A percentile compares a stretch with the other conserved stretches of the same genome.
These are phyloP conservation scores for Tetragnatha versicolor DNA, from an alignment of 1,140 invertebrate species.

Conservation along the genomic window DNA sequence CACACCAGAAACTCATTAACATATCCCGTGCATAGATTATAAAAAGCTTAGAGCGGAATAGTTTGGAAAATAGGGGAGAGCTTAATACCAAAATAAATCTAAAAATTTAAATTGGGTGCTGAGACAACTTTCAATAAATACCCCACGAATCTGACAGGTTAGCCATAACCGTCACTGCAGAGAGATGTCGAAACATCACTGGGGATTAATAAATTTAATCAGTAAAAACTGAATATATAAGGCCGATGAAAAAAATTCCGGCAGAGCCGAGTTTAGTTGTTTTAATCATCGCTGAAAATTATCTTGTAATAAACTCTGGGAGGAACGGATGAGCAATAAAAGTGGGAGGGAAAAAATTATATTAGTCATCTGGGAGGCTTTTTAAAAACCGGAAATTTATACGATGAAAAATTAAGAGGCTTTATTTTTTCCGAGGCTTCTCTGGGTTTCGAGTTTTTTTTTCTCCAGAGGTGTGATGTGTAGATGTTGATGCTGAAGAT, in stretches of 20 bases:
- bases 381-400: neutral
- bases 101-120: neutral
- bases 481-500: too few relatives aligned
- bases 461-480: too few relatives aligned
- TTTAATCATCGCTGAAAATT: conserved; percentile 17
- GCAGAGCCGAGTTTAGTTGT: conserved; percentile 21
- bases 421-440: too few relatives aligned
- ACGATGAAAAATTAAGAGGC: conserved; percentile 8
- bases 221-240: neutral
- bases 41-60: neutral
- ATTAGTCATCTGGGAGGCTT: conserved; percentile 1
- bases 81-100: neutral
- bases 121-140: conserved; percentile 1
- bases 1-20: too few relatives aligned
- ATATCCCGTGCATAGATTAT: too few relatives aligned
- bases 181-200: neutral
- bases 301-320: conserved; percentile 17
- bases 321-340: neutral
- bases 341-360: neutral
- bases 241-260: neutral
- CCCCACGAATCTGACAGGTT: neutral
- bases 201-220: conserved; percentile 28
- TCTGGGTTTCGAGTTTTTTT: too few relatives aligned
- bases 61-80: neutral
- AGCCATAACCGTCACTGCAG: neutral